These are phyloP conservation scores for Clarias magur DNA, from an alignment of 2,113 vertebrate species.

Conservation along the genomic window DNA sequence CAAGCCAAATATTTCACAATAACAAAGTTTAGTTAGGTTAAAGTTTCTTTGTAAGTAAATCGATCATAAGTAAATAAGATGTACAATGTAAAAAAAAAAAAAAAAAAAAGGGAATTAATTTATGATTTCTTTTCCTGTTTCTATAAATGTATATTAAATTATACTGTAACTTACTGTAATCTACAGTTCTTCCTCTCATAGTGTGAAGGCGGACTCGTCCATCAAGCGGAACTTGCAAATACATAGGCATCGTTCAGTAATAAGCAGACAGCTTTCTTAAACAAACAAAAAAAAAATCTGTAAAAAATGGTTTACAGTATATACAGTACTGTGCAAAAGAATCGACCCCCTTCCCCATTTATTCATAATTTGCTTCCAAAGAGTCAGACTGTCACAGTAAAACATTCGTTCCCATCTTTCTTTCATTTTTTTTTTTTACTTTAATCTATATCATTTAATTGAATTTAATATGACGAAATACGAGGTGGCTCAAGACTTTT, in stretches of 20 bases:
- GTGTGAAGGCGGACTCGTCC: neutral
- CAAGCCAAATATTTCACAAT: neutral
- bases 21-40: neutral
- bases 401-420: too few relatives aligned
- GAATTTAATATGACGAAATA: too few relatives aligned
- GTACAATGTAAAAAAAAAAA: neutral
- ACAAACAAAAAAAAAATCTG: too few relatives aligned
- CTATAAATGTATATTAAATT: neutral
- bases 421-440: too few relatives aligned
- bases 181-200: neutral
- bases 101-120: neutral
- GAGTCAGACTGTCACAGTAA: too few relatives aligned
- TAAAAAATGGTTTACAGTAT: too few relatives aligned
- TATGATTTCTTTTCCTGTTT: neutral
- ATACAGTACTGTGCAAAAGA: too few relatives aligned
- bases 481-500: too few relatives aligned
- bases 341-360: too few relatives aligned
- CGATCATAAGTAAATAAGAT: neutral
- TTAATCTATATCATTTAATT: too few relatives aligned
- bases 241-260: neutral
- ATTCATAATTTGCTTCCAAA: too few relatives aligned
- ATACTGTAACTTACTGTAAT: neutral
- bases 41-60: neutral
- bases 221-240: neutral
- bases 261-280: neutral